These are phyloP conservation scores for Helobdella robusta DNA, from an alignment of 2,888 invertebrate genomes.

Conservation along the genomic window DNA sequence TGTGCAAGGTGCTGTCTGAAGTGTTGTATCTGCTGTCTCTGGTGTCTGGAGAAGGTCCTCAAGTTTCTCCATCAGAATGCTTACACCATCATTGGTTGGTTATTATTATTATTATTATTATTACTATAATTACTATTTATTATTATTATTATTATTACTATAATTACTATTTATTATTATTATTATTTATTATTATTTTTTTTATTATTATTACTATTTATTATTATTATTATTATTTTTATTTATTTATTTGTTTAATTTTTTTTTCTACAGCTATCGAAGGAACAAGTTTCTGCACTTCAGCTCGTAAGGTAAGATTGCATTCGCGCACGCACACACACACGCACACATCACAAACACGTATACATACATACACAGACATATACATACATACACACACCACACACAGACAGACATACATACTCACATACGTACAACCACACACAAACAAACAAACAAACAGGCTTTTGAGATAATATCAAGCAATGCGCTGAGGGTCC, in stretches of 20 bases:
- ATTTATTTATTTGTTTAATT: neutral
- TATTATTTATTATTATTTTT: neutral
- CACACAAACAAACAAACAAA: too few species aligned
- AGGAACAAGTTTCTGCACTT: constrained; percentile 78
- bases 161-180: neutral
- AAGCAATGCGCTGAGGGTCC: constrained; percentile 67
- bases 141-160: neutral
- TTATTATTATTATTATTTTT: neutral
- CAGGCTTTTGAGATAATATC: constrained; percentile 71
- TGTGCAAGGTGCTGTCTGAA: constrained; percentile 44
- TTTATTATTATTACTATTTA: neutral
- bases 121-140: neutral
- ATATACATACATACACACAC: too few species aligned
- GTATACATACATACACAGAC: too few species aligned
- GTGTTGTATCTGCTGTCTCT: constrained; percentile 76
- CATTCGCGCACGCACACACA: neutral
- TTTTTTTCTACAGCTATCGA: constrained; percentile 59
- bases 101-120: neutral
- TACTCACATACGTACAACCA: too few species aligned
- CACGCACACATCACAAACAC: too few species aligned
- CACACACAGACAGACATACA: too few species aligned
- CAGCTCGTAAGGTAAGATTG: constrained; percentile 68
- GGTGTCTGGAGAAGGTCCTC: constrained; percentile 80
- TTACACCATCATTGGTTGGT: constrained; percentile 71
- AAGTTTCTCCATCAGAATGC: constrained; percentile 87